Base-by-base conservation (phyloP, 2,888 invertebrate species). In the Zaprionus obscuricornis region DNA sequence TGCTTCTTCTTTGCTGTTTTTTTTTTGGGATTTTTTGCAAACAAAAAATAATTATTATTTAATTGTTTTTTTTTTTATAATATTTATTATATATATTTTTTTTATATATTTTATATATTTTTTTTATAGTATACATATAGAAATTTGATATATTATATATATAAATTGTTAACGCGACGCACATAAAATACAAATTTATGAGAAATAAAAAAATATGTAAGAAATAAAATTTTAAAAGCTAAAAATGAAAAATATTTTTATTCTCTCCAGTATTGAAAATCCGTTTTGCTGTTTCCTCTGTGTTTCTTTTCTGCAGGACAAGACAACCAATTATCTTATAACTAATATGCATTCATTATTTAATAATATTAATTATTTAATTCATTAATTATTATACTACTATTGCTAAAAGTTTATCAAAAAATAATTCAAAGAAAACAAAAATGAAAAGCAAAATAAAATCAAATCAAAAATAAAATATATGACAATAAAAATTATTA, bases 161-260 rank as follows among this genome's bases (percentile, higher is more conserved):
- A 22, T 7, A 6, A 22, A 22, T 6, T 22, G 7, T 6, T 4
- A 22, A 6, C 4, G 4, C 4, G 7, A 6, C 4, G 7, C 27
- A 47, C 63, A 59, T 66, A 56, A 62, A 73, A 31, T 52, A 42
- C 13, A 29, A 27, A 34, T 45, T 16, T 13, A 42, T 42, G 16
- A 64, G 64, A 69, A 69, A n/a, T n/a, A n/a, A n/a, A n/a, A n/a
- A n/a, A n/a, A n/a, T n/a, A n/a, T n/a, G n/a, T n/a, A n/a, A n/a
- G n/a, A n/a, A n/a, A n/a, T n/a, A n/a, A n/a, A n/a, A n/a, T n/a
- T n/a, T 67, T 85, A 82, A 74, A 86, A 85, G 84, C 87, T 87
- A 87, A 87, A 87, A 87, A 87, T 87, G 67, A 86, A 85, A 79
- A 87, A 87, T 87, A 87, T 87, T 86, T 87, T 84, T 84, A 87